Conservation (phyloP, 92 coral and sea anemone genomes). For the Parazoanthus atlanticus region DNA sequence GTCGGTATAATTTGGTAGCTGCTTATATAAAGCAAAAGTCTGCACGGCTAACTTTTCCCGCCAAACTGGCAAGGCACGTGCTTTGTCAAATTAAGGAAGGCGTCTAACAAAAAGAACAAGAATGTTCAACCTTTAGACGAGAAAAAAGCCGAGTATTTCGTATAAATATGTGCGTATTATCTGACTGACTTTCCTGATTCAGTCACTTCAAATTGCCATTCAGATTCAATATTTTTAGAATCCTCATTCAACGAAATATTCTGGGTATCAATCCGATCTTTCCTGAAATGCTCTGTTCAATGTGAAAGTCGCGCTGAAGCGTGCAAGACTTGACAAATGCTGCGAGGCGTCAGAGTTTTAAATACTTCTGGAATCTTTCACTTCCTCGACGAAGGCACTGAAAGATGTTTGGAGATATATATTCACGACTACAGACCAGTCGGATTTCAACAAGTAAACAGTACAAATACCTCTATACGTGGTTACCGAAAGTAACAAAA, state of each 20-base stretch:
- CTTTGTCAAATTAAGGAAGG: too few relatives aligned
- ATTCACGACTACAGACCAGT: background rate
- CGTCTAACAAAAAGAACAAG: too few relatives aligned
- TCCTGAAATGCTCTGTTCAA: background rate
- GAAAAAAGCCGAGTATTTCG: too few relatives aligned
- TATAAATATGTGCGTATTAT: too few relatives aligned
- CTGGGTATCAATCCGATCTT: background rate
- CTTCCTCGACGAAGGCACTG: background rate
- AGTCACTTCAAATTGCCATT: too few relatives aligned
- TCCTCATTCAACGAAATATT: background rate
- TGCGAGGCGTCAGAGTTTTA: background rate
- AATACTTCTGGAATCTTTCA: background rate
- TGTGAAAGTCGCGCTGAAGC: background rate
- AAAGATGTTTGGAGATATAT: background rate
- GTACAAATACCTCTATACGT: background rate
- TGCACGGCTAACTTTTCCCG: too few relatives aligned
- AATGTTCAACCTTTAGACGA: too few relatives aligned
- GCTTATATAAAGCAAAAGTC: too few relatives aligned
- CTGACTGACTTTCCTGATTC: too few relatives aligned
- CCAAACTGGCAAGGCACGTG: too few relatives aligned
- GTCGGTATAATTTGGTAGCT: too few relatives aligned
- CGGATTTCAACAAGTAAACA: background rate
- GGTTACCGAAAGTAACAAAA: slow-evolving; percentile 22
- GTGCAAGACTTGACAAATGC: background rate
- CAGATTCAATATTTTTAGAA: too few relatives aligned